Evolutionary conservation across 1,140 invertebrate species (phyloP).

Genomic region (Tetramorium alpestre): DNA sequence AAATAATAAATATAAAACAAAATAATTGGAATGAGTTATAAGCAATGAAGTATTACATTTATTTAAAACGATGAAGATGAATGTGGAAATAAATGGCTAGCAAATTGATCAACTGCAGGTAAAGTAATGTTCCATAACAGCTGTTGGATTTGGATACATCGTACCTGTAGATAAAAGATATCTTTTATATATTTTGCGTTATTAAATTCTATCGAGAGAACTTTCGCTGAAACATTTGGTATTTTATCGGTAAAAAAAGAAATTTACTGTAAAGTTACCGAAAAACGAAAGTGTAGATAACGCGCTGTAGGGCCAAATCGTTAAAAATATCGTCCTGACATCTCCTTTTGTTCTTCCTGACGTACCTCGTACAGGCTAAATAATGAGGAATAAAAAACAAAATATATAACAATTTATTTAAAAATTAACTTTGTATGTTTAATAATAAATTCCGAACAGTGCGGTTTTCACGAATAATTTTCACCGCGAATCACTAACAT

Average conservation of each 20-base stretch:
- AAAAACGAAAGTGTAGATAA: neutral
- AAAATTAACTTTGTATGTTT: neutral
- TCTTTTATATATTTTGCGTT: neutral
- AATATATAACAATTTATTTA: neutral
- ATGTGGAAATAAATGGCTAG: neutral
- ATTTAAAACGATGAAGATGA: neutral
- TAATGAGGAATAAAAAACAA: neutral
- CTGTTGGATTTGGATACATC: neutral
- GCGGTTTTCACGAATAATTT: neutral
- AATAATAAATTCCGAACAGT: neutral
- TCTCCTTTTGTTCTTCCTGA: neutral
- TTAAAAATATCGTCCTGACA: neutral
- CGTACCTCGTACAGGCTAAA: neutral
- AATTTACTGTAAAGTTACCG: too few species aligned
- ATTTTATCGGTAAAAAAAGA: neutral
- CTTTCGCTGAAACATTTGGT: neutral
- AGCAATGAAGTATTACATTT: neutral
- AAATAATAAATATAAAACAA: neutral
- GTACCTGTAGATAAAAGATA: neutral
- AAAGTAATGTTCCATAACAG: neutral
- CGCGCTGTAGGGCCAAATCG: too few species aligned
- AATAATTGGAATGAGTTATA: neutral
- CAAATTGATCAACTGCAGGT: neutral
- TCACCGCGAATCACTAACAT: neutral
- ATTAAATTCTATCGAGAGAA: neutral